Conservation (phyloP, 2,888 invertebrate genomes). For the Spodoptera littoralis region DNA sequence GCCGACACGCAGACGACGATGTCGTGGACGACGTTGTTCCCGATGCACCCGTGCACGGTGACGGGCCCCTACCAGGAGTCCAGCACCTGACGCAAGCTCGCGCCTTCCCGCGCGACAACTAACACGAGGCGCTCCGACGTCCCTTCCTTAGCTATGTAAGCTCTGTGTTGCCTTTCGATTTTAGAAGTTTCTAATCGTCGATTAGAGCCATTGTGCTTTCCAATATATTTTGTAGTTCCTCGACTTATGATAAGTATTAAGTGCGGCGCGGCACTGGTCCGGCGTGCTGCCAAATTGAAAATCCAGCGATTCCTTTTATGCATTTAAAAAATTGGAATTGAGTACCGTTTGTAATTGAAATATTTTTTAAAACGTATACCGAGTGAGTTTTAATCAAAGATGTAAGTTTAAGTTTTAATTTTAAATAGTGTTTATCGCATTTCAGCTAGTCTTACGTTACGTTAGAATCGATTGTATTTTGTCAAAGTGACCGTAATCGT, state of each 20-base stretch:
- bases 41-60: slow-evolving; percentile 95
- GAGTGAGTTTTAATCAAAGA: slow-evolving; percentile 89
- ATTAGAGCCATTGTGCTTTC: slow-evolving; percentile 73
- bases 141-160: slow-evolving; percentile 71
- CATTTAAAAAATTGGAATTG: slow-evolving; percentile 82
- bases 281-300: slow-evolving; percentile 55
- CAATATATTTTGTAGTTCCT: slow-evolving; percentile 81
- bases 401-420: slow-evolving; percentile 86
- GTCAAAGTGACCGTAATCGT: slow-evolving; percentile 78
- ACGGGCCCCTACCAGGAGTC: slow-evolving; percentile 95
- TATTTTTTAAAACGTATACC: slow-evolving; percentile 80
- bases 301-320: slow-evolving; percentile 74
- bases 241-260: slow-evolving; percentile 58
- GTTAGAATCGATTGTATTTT: slow-evolving; percentile 80
- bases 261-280: slow-evolving; percentile 65
- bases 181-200: slow-evolving; percentile 53
- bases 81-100: slow-evolving; percentile 82
- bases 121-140: slow-evolving; percentile 61
- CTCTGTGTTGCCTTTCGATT: slow-evolving; percentile 65
- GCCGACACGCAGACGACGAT: slow-evolving; percentile 93
- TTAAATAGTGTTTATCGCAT: slow-evolving; percentile 87
- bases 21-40: slow-evolving; percentile 95
- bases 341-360: slow-evolving; percentile 76
- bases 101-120: slow-evolving; percentile 52
- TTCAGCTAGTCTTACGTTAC: slow-evolving; percentile 88